Percentiles rank a stretch among this genome's conserved stretches.
Conservation (phyloP, 2,113 vertebrate species). For the Orthochromis malagaraziensis region DNA sequence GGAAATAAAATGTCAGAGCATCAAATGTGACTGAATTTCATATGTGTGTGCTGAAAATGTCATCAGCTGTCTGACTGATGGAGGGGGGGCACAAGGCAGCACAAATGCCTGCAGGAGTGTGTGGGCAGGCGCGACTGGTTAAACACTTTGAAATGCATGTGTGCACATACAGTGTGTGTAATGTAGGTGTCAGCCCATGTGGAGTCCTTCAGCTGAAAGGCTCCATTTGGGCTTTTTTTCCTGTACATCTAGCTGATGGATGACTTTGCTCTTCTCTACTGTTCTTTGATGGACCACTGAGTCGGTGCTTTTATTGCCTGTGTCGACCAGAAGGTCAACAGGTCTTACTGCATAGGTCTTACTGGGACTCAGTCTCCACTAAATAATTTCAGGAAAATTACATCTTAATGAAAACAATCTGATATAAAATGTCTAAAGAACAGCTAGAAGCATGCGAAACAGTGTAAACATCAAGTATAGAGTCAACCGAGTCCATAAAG, state of each 20-base stretch:
- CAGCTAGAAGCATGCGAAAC: rapidly evolving
- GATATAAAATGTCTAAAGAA: background rate
- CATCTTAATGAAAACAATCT: background rate
- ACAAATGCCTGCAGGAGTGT: background rate
- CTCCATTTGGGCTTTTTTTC: background rate
- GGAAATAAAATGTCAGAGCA: constrained; percentile 38
- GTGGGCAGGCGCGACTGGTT: background rate
- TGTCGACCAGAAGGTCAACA: background rate
- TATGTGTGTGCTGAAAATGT: constrained; percentile 26
- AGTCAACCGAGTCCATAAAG: background rate
- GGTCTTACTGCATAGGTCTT: background rate
- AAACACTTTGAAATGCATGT: background rate
- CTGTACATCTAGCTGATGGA: background rate
- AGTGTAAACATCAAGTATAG: background rate
- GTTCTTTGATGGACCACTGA: background rate
- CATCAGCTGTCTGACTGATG: constrained; percentile 10
- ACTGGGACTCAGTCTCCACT: background rate
- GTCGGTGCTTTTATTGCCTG: background rate
- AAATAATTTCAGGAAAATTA: rapidly evolving
- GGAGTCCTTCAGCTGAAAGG: background rate
- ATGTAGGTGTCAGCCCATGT: background rate
- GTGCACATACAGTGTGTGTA: background rate
- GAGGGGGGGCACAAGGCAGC: background rate
- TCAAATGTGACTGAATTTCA: constrained; percentile 4
- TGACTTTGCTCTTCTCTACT: background rate